Conservation (phyloP, 2,113 vertebrate species). For the Oxyruncus cristatus region DNA sequence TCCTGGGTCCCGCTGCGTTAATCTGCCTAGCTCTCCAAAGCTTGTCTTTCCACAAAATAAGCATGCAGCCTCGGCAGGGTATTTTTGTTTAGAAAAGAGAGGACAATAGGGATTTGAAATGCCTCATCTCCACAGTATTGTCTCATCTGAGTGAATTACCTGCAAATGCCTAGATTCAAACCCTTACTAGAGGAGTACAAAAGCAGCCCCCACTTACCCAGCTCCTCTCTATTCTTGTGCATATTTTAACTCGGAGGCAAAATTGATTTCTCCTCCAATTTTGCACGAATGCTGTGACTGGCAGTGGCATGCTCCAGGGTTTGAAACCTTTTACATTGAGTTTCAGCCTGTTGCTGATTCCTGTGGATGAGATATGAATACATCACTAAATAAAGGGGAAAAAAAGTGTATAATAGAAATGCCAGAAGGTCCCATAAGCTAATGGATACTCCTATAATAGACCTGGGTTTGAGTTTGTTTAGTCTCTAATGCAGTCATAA, state of each 20-base stretch:
- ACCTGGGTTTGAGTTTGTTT: background rate
- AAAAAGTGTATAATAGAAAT: background rate
- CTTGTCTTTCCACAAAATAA: background rate
- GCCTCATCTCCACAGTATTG: background rate
- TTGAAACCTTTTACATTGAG: conserved; percentile 34
- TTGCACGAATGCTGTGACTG: background rate
- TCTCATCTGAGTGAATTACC: conserved; percentile 4
- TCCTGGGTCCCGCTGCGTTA: background rate
- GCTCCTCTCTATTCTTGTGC: background rate
- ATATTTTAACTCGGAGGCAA: conserved; percentile 3
- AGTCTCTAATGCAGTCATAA: background rate
- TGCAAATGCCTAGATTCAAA: background rate
- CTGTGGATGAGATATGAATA: conserved; percentile 2
- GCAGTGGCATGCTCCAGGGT: conserved; percentile 25
- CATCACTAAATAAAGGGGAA: background rate
- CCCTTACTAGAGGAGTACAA: background rate
- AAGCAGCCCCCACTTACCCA: background rate
- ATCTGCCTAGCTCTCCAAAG: background rate
- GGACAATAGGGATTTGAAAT: background rate
- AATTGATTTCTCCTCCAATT: background rate
- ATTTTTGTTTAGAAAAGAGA: conserved; percentile 4
- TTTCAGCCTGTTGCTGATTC: conserved; percentile 32
- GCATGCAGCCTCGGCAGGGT: background rate
- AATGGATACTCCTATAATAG: conserved; percentile 32
- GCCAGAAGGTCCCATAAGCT: conserved; percentile 25